phyloP scores from a whole-genome alignment of 2,797 vertebrate species.

The Galaxias olidus region DNA sequence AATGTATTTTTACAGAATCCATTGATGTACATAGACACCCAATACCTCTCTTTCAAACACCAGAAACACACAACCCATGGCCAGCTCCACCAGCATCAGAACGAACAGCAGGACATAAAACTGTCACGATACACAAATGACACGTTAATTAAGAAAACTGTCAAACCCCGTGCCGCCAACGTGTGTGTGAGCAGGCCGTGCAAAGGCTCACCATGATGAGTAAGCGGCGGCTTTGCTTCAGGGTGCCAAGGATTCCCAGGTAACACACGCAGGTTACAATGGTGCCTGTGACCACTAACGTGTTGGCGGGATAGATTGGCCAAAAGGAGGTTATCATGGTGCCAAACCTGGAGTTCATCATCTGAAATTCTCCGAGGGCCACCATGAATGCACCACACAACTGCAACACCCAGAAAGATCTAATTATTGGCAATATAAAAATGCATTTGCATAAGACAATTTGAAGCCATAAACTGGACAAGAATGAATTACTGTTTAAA shows the following conservation, averaged over 20 bases:
- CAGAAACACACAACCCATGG: constrained; percentile 67
- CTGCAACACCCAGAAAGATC: constrained; percentile 36
- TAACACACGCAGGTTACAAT: constrained; percentile 69
- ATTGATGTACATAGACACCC: no score
- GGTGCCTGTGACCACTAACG: constrained; percentile 62
- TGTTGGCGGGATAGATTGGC: constrained; percentile 68
- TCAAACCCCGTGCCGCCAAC: no score
- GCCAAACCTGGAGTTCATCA: constrained; percentile 59
- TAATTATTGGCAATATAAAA: no score
- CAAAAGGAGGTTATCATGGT: constrained; percentile 59
- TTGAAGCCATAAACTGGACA: no score
- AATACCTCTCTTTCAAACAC: constrained; percentile 60
- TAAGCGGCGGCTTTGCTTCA: constrained; percentile 72
- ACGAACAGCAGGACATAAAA: constrained; percentile 66
- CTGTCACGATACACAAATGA: constrained; percentile 33
- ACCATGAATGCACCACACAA: constrained; percentile 65
- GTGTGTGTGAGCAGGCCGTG: not conserved
- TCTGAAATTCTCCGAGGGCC: constrained; percentile 67
- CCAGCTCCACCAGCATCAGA: constrained; percentile 71
- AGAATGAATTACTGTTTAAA: not conserved
- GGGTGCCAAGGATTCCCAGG: constrained; percentile 62
- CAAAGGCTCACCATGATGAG: constrained; percentile 59
- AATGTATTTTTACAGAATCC: not conserved
- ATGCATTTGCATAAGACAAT: no score
- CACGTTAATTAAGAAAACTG: not conserved